Evolutionary conservation across 2,113 vertebrate genomes (phyloP).

Genomic region (Pimephales promelas): DNA sequence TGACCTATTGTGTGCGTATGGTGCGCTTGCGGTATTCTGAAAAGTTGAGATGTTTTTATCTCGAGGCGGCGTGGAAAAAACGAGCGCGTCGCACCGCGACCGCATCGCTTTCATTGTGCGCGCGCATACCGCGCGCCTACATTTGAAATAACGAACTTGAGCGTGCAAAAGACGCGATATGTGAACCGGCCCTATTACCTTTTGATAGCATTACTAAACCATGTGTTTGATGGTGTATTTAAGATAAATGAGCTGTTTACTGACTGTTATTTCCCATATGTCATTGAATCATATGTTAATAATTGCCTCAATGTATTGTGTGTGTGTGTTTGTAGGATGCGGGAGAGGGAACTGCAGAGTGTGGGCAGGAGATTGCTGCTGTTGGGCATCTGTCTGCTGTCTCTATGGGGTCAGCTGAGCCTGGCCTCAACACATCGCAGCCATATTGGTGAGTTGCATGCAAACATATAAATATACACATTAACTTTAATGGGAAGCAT

Average conservation of each 20-base stretch:
- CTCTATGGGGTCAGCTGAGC: slow-evolving; percentile 84
- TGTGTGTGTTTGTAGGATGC: slow-evolving; percentile 78
- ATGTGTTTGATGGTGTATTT: not conserved
- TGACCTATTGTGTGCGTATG: too few relatives aligned
- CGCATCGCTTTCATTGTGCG: too few relatives aligned
- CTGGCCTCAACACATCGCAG: slow-evolving; percentile 84
- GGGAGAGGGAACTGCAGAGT: slow-evolving; percentile 81
- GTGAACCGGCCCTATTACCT: too few relatives aligned
- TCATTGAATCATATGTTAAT: slow-evolving; percentile 1
- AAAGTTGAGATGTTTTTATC: too few relatives aligned
- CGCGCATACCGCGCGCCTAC: too few relatives aligned
- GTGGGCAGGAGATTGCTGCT: slow-evolving; percentile 84
- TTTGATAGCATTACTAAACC: not conserved
- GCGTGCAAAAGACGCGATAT: too few relatives aligned
- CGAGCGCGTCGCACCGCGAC: too few relatives aligned
- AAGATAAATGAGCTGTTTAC: not conserved
- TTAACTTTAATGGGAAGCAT: not conserved
- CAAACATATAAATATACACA: slow-evolving; percentile 33
- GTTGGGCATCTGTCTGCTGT: slow-evolving; percentile 85
- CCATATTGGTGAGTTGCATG: slow-evolving; percentile 81
- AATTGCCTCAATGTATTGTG: not conserved
- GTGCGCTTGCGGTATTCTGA: too few relatives aligned
- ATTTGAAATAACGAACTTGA: too few relatives aligned
- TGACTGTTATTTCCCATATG: not conserved
- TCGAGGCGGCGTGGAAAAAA: too few relatives aligned